A percentile compares a stretch with the other conserved stretches of the same genome.
Evolutionary conservation across 2,113 vertebrate genomes (phyloP).

Genomic region (Semnornis frantzii): DNA sequence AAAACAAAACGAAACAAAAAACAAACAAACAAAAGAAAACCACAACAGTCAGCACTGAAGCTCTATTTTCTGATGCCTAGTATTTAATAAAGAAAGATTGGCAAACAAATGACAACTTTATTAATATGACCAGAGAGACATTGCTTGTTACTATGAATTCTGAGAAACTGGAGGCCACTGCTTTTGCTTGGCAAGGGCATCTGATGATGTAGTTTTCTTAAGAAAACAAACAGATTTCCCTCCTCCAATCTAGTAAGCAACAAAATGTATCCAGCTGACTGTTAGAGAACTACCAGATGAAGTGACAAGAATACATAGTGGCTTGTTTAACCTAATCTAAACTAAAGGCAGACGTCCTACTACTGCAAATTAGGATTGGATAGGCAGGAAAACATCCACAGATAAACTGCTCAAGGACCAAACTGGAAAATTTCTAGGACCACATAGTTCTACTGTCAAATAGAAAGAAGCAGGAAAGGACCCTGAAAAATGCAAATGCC

Average conservation of each 20-base stretch:
- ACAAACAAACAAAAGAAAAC: neutral
- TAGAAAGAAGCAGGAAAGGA: neutral
- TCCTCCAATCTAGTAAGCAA: neutral
- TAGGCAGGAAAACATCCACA: neutral
- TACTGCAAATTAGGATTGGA: neutral
- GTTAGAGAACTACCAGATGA: neutral
- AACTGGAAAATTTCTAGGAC: neutral
- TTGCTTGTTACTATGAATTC: constrained; percentile 15
- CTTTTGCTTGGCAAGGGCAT: constrained; percentile 25
- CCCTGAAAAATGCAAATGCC: neutral
- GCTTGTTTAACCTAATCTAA: neutral
- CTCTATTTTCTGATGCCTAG: neutral
- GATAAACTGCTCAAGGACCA: neutral
- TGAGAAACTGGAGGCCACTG: constrained; percentile 16
- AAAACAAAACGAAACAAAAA: neutral
- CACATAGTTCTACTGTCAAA: neutral
- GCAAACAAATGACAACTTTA: constrained; percentile 30
- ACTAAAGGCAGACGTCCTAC: neutral
- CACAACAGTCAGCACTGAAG: constrained; percentile 17
- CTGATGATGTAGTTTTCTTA: constrained; percentile 2
- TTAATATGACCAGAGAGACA: constrained; percentile 25
- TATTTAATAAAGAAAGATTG: neutral
- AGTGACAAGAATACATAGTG: neutral
- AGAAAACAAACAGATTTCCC: constrained; percentile 19
- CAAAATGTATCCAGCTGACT: neutral